phyloP scores from a whole-genome alignment of 2,113 vertebrate species.

The Morone saxatilis region DNA sequence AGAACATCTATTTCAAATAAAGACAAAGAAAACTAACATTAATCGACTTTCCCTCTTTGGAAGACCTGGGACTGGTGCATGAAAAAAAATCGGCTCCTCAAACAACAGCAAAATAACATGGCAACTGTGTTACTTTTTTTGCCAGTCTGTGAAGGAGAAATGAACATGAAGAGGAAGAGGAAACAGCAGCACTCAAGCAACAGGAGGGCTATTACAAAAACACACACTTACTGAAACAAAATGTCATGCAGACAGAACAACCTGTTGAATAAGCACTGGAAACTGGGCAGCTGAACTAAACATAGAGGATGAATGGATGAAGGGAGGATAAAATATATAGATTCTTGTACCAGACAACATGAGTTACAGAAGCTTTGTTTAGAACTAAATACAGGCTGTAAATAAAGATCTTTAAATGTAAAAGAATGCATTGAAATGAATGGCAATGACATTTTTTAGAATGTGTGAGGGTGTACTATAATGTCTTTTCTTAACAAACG shows the following conservation, averaged over 20 bases:
- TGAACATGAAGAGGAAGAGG: background rate
- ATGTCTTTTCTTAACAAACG: background rate
- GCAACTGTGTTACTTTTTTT: background rate
- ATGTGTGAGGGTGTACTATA: background rate
- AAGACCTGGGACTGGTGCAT: background rate
- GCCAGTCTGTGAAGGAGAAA: background rate
- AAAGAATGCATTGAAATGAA: background rate
- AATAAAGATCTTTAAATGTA: background rate
- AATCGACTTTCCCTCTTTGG: background rate
- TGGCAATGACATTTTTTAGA: background rate
- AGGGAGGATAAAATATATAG: background rate
- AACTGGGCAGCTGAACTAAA: background rate
- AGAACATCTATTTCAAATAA: slow-evolving; percentile 14
- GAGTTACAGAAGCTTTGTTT: too few species aligned
- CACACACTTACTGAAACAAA: background rate
- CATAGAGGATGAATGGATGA: background rate
- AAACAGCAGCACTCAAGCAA: background rate
- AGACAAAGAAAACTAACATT: slow-evolving; percentile 17
- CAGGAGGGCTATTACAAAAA: slow-evolving; percentile 8
- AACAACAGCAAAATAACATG: background rate
- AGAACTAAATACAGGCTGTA: background rate
- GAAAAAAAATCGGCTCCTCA: background rate
- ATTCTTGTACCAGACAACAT: background rate
- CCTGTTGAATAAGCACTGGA: slow-evolving; percentile 18
- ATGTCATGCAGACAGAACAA: slow-evolving; percentile 10